These are phyloP conservation scores for Cryptomyrus ogoouensis DNA, from an alignment of 2,113 vertebrate species.

Conservation along the genomic window DNA sequence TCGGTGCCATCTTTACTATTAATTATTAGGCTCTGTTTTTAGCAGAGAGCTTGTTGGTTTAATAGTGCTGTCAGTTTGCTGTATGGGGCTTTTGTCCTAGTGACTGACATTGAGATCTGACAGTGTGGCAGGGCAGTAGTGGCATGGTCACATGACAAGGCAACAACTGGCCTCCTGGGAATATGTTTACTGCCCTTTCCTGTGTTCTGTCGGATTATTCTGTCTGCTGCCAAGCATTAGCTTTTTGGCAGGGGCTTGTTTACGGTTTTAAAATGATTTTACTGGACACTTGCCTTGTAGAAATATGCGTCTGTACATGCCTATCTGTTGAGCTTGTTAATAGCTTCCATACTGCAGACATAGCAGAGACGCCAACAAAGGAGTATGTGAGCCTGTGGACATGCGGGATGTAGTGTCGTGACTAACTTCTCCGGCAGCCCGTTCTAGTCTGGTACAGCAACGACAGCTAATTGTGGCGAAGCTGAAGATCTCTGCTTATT, in stretches of 20 bases:
- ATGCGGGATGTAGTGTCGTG: too few relatives aligned
- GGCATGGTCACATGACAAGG: neutral
- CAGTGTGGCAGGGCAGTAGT: neutral
- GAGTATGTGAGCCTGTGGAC: neutral
- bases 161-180: neutral
- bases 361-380: neutral
- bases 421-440: neutral
- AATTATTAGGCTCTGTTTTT: slow-evolving; percentile 2
- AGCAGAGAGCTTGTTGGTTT: neutral
- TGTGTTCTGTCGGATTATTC: neutral
- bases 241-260: neutral
- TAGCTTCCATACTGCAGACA: neutral
- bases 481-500: too few relatives aligned
- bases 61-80: neutral
- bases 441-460: neutral
- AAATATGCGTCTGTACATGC: neutral
- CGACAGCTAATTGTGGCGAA: neutral
- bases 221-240: neutral
- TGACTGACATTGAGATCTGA: neutral
- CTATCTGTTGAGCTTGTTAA: neutral
- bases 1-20: neutral
- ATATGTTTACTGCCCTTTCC: neutral
- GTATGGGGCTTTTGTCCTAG: neutral
- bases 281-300: neutral
- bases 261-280: neutral